These are phyloP conservation scores for Pteronotus mesoamericanus DNA, from an alignment of 2,797 vertebrate species.

Conservation along the genomic window DNA sequence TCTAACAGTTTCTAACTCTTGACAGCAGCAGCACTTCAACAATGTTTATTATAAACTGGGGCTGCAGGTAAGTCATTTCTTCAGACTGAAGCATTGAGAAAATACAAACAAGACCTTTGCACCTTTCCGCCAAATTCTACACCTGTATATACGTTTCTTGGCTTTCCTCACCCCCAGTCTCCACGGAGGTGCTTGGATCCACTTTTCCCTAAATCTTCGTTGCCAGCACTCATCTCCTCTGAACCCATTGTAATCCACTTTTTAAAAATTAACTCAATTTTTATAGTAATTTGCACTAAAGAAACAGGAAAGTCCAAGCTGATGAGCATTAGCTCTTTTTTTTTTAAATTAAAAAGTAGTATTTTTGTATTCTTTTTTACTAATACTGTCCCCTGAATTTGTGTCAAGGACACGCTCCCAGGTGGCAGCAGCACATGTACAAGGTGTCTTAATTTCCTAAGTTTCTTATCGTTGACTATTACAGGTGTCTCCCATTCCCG, in stretches of 20 bases:
- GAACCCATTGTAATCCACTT: neutral
- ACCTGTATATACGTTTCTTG: rapidly evolving
- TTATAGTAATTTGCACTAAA: neutral
- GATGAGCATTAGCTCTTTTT: neutral
- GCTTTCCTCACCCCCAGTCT: neutral
- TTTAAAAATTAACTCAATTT: neutral
- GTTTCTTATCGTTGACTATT: neutral
- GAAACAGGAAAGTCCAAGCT: neutral
- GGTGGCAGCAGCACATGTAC: neutral
- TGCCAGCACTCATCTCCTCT: neutral
- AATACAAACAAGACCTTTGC: neutral
- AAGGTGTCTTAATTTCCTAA: neutral
- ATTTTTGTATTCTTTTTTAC: neutral
- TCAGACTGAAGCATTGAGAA: neutral
- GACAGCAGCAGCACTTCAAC: neutral
- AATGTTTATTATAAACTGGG: neutral
- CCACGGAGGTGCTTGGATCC: neutral
- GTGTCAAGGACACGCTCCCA: neutral
- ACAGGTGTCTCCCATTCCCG: neutral
- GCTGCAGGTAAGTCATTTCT: neutral
- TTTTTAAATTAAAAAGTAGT: neutral
- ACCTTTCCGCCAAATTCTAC: neutral
- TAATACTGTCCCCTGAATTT: neutral
- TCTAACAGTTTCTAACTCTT: neutral
- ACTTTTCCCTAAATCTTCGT: neutral